phyloP scores from a whole-genome alignment of 2,113 vertebrate species.

The Dunckerocampus dactyliophorus region DNA sequence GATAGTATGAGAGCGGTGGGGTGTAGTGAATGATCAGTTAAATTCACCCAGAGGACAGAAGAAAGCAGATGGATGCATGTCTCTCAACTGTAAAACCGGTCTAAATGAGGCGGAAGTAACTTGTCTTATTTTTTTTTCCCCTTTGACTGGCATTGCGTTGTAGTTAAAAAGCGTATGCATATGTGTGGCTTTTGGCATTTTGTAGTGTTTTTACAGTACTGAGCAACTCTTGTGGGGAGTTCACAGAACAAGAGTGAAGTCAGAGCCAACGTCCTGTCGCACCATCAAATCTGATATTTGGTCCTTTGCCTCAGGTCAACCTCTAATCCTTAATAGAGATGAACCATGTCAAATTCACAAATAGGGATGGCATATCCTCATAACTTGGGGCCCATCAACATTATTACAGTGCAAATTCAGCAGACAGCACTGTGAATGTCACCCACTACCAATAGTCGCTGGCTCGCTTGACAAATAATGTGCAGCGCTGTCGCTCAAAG shows the following conservation, averaged over 20 bases:
- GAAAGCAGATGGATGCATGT: slow-evolving; percentile 47
- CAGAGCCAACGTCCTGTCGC: no score
- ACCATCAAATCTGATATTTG: slow-evolving; percentile 48
- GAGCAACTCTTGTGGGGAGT: slow-evolving; percentile 23
- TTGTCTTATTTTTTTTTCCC: slow-evolving; percentile 8
- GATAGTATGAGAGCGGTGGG: slow-evolving; percentile 20
- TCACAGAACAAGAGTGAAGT: no score
- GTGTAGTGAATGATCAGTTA: slow-evolving; percentile 33
- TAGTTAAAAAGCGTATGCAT: slow-evolving; percentile 17
- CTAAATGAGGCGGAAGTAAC: slow-evolving; percentile 43
- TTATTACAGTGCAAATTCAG: slow-evolving; percentile 28
- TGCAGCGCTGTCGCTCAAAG: slow-evolving; percentile 25
- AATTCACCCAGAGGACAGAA: slow-evolving; percentile 38
- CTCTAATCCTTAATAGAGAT: slow-evolving; percentile 57
- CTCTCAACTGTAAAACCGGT: slow-evolving; percentile 33
- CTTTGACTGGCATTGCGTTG: slow-evolving; percentile 14
- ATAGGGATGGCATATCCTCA: slow-evolving; percentile 34
- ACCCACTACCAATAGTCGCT: neutral
- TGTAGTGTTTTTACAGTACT: slow-evolving; percentile 20
- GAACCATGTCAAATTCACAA: slow-evolving; percentile 56
- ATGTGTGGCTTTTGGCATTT: slow-evolving; percentile 14
- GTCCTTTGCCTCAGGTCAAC: slow-evolving; percentile 54
- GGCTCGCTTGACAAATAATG: slow-evolving; percentile 16
- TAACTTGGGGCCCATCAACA: slow-evolving; percentile 23
- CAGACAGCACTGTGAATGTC: slow-evolving; percentile 10